Conservation (phyloP, 2,888 invertebrate species). For the Himalopsyche tibetana region DNA sequence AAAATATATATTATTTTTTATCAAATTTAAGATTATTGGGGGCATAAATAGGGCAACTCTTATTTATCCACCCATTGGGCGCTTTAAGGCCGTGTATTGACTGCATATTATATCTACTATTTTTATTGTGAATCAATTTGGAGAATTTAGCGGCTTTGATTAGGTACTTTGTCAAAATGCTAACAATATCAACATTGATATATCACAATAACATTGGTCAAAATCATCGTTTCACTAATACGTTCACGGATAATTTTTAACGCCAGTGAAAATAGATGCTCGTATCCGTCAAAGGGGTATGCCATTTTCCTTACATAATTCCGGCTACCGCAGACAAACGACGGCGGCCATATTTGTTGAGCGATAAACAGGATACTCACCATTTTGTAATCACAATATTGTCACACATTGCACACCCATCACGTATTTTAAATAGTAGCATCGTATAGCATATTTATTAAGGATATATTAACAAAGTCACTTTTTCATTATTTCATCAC, state of each 20-base stretch:
- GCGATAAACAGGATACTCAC: conserved; percentile 60
- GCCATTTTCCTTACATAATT: conserved; percentile 59
- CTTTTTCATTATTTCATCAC: conserved; percentile 59
- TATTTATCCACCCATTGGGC: too few species aligned
- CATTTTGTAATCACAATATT: conserved; percentile 65
- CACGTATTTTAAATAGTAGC: conserved; percentile 59
- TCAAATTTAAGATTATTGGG: too few species aligned
- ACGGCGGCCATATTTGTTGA: conserved; percentile 58
- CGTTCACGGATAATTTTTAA: conserved; percentile 8
- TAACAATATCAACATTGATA: conserved; percentile 31
- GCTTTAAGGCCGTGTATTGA: background rate
- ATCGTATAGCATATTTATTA: conserved; percentile 53
- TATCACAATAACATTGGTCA: conserved; percentile 3
- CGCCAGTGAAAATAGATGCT: background rate
- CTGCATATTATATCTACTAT: background rate
- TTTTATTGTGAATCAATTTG: conserved; percentile 20
- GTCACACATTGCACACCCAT: conserved; percentile 62
- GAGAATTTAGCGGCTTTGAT: conserved; percentile 51
- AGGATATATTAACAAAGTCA: conserved; percentile 44
- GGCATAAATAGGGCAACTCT: too few species aligned
- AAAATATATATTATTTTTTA: too few species aligned
- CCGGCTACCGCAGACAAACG: conserved; percentile 54
- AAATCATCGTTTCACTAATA: background rate
- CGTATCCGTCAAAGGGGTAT: background rate
- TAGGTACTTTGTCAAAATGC: conserved; percentile 49